A percentile compares a stretch with the other conserved stretches of the same genome.
Evolutionary conservation across 2,888 invertebrate genomes (phyloP).

Genomic region (Scaptomyza polygonia): DNA sequence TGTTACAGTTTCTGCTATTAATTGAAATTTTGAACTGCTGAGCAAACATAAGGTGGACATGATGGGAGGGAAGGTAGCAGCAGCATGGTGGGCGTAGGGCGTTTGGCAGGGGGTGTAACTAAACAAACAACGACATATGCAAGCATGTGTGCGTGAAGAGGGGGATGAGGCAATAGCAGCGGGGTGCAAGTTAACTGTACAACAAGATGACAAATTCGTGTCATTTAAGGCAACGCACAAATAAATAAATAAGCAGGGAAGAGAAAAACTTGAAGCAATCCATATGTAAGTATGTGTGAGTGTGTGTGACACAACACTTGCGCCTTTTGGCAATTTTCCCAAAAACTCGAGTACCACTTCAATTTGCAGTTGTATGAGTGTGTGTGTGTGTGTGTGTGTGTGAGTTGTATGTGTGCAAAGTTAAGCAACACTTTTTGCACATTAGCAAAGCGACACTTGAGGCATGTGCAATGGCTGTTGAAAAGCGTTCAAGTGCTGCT

Average conservation of each 20-base stretch:
- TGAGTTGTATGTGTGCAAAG: conserved; percentile 30
- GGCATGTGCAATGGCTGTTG: conserved; percentile 46
- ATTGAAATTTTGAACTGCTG: conserved; percentile 74
- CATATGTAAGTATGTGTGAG: conserved; percentile 27
- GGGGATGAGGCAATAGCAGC: conserved; percentile 11
- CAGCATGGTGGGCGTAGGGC: conserved; percentile 21
- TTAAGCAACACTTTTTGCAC: conserved; percentile 74
- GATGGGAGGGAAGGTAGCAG: conserved; percentile 10
- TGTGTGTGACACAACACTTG: conserved; percentile 57
- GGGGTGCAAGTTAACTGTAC: conserved; percentile 47
- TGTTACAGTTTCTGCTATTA: conserved; percentile 59
- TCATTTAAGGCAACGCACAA: conserved; percentile 57
- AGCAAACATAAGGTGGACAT: conserved; percentile 59
- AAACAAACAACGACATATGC: conserved; percentile 74
- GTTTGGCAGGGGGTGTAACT: conserved; percentile 51
- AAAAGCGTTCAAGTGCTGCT: conserved; percentile 38
- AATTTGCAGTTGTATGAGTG: conserved; percentile 26
- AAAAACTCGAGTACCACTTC: conserved; percentile 54
- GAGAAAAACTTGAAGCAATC: conserved; percentile 22
- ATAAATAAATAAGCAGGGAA: conserved; percentile 70
- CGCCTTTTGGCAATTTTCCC: conserved; percentile 65
- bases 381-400: conserved; percentile 15
- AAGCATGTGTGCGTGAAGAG: conserved; percentile 8
- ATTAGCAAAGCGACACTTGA: conserved; percentile 71
- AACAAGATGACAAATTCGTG: conserved; percentile 73